Conservation (phyloP, 2,797 vertebrate genomes). For the Leptodactylus fallax region DNA sequence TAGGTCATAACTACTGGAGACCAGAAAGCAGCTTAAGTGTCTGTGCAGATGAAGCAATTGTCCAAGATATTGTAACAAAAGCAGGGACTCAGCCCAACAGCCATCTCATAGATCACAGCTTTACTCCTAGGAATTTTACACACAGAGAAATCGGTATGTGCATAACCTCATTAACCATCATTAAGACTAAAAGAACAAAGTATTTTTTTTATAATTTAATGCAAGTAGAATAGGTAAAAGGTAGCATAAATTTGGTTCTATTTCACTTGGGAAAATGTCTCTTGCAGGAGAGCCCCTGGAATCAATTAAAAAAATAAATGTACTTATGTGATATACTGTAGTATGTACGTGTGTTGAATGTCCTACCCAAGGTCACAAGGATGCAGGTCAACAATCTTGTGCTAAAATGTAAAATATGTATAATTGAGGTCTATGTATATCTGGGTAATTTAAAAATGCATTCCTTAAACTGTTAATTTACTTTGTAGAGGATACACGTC, state of each 20-base stretch:
- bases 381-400: no score
- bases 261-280: not conserved
- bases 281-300: not conserved
- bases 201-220: not conserved
- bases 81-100: not conserved
- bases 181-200: not conserved
- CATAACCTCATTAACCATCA: not conserved
- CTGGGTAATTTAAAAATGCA: not conserved
- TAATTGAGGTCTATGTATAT: not conserved
- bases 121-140: not conserved
- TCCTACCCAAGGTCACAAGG: not conserved
- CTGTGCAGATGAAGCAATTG: constrained; percentile 64
- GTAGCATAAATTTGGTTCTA: not conserved
- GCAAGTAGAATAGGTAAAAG: not conserved
- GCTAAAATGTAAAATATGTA: not conserved
- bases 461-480: not conserved
- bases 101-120: constrained; percentile 1
- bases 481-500: no score
- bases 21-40: constrained; percentile 68
- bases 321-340: no score
- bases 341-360: not conserved
- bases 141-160: constrained; percentile 62
- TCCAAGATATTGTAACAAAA: constrained; percentile 54
- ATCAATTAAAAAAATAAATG: not conserved
- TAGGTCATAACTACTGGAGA: constrained; percentile 71